Conservation (phyloP, 2,888 invertebrate genomes). For the Mythimna vitellina region DNA sequence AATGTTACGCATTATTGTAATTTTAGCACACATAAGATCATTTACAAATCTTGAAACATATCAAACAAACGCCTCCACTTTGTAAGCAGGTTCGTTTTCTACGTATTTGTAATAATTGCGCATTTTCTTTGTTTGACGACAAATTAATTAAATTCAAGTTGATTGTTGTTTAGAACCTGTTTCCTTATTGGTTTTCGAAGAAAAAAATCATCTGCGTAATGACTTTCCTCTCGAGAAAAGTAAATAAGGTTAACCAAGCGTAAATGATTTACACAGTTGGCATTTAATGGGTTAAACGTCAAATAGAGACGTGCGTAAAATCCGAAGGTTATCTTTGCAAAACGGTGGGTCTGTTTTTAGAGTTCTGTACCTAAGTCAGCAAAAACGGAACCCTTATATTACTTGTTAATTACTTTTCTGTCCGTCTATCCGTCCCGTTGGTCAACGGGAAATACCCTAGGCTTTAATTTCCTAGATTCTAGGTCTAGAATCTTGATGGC, state of each 20-base stretch:
- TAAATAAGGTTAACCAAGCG: slow-evolving; percentile 28
- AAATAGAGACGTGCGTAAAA: slow-evolving; percentile 11
- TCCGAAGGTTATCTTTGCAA: neutral
- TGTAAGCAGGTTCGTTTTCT: neutral
- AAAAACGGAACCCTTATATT: no score
- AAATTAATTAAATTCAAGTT: slow-evolving; percentile 39
- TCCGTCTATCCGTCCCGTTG: no score
- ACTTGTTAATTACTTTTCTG: no score
- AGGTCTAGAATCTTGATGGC: no score
- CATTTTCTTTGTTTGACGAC: slow-evolving; percentile 36
- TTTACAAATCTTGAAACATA: neutral
- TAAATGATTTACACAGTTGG: slow-evolving; percentile 18
- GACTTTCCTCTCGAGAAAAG: slow-evolving; percentile 38
- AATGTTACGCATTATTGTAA: slow-evolving; percentile 4
- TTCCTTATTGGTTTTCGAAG: slow-evolving; percentile 42
- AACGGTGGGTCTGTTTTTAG: neutral
- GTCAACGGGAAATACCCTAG: no score
- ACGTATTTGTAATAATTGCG: slow-evolving; percentile 4
- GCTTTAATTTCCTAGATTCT: no score
- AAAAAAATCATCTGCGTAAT: slow-evolving; percentile 39
- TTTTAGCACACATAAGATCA: slow-evolving; percentile 2
- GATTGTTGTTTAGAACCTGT: slow-evolving; percentile 39
- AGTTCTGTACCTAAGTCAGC: no score
- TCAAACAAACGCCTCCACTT: neutral
- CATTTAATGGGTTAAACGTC: slow-evolving; percentile 29